phyloP scores from a whole-genome alignment of 2,888 invertebrate species.

The Pachycephus smyrnensis region DNA sequence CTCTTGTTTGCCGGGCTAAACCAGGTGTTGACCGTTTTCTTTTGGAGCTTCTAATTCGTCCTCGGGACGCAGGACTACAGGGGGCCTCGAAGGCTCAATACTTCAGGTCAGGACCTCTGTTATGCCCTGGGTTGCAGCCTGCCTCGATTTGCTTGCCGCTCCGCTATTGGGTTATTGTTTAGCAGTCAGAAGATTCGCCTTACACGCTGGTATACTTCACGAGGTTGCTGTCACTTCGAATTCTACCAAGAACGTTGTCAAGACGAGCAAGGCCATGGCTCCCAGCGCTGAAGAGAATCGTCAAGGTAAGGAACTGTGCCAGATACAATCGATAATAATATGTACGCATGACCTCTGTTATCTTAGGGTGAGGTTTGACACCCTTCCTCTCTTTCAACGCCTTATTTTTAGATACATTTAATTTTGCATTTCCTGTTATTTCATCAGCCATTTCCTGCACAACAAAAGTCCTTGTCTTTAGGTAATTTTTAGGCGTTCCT shows the following conservation, averaged over 20 bases:
- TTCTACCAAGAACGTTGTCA: slow-evolving; percentile 67
- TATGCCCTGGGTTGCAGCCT: slow-evolving; percentile 63
- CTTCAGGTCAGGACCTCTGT: slow-evolving; percentile 12
- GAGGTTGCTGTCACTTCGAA: slow-evolving; percentile 33
- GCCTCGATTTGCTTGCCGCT: slow-evolving; percentile 55
- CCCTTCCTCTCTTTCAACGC: background rate
- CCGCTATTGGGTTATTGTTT: slow-evolving; percentile 58
- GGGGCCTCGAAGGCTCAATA: slow-evolving; percentile 13
- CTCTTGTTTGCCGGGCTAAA: slow-evolving; percentile 17
- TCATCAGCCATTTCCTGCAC: too few relatives aligned
- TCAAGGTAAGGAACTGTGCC: slow-evolving; percentile 56
- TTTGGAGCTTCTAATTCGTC: background rate
- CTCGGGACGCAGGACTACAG: slow-evolving; percentile 13
- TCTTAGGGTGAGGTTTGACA: background rate
- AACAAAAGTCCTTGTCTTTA: too few relatives aligned
- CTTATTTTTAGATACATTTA: background rate
- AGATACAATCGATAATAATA: background rate
- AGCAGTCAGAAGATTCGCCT: slow-evolving; percentile 52
- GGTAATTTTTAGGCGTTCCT: background rate
- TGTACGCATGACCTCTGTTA: background rate
- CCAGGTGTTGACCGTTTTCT: background rate
- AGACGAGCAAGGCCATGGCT: slow-evolving; percentile 70
- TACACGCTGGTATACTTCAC: slow-evolving; percentile 52
- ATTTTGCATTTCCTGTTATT: background rate
- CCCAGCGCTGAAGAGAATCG: slow-evolving; percentile 71